Conservation (phyloP, 2,888 invertebrate species). For the Chloroclysta siterata region DNA sequence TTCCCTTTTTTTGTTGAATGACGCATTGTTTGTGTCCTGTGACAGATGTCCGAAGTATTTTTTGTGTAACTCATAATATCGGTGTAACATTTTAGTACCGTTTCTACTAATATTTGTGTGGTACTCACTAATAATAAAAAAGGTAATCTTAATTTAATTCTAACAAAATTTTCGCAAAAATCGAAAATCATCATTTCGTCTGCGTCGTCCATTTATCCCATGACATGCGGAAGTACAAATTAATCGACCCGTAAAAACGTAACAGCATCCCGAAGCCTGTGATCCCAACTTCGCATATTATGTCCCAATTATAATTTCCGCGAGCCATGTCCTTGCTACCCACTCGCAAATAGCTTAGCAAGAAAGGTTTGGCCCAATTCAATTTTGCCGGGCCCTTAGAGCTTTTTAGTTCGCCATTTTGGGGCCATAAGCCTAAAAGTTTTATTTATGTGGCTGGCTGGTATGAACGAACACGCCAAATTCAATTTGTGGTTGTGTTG, state of each 20-base stretch:
- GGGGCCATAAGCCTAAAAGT: constrained; percentile 61
- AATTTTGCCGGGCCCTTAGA: constrained; percentile 71
- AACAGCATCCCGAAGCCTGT: constrained; percentile 52
- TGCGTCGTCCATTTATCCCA: constrained; percentile 21
- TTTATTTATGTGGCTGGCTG: constrained; percentile 53
- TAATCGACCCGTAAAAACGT: constrained; percentile 58
- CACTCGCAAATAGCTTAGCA: constrained; percentile 77
- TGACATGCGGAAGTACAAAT: constrained; percentile 46
- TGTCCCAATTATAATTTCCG: constrained; percentile 77
- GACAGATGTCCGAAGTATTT: neutral
- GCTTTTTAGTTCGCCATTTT: constrained; percentile 70
- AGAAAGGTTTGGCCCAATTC: constrained; percentile 73
- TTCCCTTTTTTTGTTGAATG: constrained; percentile 4
- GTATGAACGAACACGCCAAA: constrained; percentile 36
- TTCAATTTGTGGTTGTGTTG: constrained; percentile 34
- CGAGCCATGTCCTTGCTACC: constrained; percentile 65
- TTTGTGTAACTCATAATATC: neutral
- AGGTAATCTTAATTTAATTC: neutral
- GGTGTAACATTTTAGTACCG: too few species aligned
- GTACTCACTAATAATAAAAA: too few species aligned
- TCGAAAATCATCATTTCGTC: constrained; percentile 19
- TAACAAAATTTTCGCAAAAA: constrained; percentile 8
- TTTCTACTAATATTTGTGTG: too few species aligned
- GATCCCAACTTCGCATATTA: constrained; percentile 72
- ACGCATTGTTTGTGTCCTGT: constrained; percentile 7